Conservation (phyloP, 2,113 vertebrate genomes). For the Leptosomus discolor region DNA sequence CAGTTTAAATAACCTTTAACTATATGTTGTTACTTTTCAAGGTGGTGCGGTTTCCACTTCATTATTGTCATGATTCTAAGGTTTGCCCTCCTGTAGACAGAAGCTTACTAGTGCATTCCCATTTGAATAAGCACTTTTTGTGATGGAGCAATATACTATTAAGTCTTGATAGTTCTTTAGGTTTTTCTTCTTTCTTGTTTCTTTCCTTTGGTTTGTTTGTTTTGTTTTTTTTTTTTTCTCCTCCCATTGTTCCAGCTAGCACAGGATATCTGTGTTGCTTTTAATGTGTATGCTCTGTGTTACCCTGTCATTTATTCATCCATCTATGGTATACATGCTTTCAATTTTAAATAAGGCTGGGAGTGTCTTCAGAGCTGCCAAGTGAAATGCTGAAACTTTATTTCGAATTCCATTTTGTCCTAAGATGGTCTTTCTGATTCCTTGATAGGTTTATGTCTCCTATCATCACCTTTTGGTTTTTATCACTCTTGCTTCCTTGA, state of each 20-base stretch:
- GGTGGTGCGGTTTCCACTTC: not conserved
- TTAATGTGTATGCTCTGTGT: not conserved
- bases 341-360: not conserved
- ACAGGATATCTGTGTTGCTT: not conserved
- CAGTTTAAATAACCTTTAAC: not conserved
- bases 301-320: not conserved
- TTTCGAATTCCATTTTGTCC: not conserved
- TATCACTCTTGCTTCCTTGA: not conserved
- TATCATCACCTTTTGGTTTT: not conserved
- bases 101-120: not conserved
- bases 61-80: not conserved
- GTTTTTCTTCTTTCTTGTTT: too few relatives aligned
- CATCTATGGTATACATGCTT: not conserved
- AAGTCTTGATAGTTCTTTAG: not conserved
- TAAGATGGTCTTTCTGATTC: not conserved
- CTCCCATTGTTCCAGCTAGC: not conserved
- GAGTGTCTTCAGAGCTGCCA: not conserved
- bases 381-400: not conserved
- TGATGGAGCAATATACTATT: not conserved
- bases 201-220: too few relatives aligned
- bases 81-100: not conserved
- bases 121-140: not conserved
- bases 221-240: not conserved
- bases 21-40: not conserved
- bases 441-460: not conserved